Conservation (phyloP, 2,888 invertebrate species). For the Frankliniella fusca region DNA sequence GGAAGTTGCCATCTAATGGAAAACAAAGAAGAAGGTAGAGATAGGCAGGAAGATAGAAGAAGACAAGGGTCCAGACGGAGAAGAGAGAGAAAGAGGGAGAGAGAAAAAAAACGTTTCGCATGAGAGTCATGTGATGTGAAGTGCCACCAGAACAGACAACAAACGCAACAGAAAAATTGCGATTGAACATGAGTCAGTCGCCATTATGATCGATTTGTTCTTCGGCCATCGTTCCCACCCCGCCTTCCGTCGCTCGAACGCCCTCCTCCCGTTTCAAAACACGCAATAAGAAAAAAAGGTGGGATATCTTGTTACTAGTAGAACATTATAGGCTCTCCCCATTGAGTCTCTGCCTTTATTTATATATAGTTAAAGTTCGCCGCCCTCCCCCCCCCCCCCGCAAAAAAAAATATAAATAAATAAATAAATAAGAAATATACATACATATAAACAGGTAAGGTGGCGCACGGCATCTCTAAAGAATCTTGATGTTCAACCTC, state of each 20-base stretch:
- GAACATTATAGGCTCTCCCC: too few relatives aligned
- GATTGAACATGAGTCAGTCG: not conserved
- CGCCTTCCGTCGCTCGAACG: not conserved
- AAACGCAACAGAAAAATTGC: not conserved
- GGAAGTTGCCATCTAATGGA: conserved; percentile 42
- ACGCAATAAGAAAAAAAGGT: too few relatives aligned
- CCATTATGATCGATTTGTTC: not conserved
- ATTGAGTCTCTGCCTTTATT: not conserved
- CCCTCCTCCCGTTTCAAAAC: not conserved
- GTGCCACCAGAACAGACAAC: conserved; percentile 24
- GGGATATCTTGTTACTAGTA: not conserved
- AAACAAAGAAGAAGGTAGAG: conserved; percentile 39
- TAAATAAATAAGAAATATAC: too few relatives aligned
- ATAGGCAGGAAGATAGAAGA: conserved; percentile 42
- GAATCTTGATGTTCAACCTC: too few relatives aligned
- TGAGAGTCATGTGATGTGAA: conserved; percentile 26
- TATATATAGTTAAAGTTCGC: too few relatives aligned
- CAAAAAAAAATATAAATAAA: too few relatives aligned
- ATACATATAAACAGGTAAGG: too few relatives aligned
- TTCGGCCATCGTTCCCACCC: not conserved
- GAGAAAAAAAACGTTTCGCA: conserved; percentile 21
- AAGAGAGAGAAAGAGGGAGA: not conserved
- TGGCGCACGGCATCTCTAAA: not conserved
- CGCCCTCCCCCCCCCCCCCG: too few relatives aligned
- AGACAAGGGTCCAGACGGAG: not conserved